phyloP scores from a whole-genome alignment of 2,113 vertebrate genomes.

The Argyrosomus japonicus region DNA sequence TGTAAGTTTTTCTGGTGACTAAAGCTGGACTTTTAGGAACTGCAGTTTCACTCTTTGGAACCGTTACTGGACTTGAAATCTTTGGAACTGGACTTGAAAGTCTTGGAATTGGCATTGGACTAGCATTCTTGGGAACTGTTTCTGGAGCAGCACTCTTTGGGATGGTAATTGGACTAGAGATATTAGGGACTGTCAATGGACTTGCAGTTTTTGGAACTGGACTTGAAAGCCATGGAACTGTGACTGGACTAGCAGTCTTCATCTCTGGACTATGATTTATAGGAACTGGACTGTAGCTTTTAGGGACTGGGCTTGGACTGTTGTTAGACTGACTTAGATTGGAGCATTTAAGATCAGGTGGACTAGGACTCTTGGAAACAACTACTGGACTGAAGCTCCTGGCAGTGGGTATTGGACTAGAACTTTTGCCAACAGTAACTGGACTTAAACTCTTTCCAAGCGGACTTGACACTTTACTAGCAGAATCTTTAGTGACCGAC shows the following conservation, averaged over 20 bases:
- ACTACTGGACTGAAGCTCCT: constrained; percentile 44
- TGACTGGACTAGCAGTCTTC: constrained; percentile 45
- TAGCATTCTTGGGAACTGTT: constrained; percentile 42
- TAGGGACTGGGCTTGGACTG: constrained; percentile 39
- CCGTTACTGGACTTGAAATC: constrained; percentile 55
- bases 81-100: constrained; percentile 69
- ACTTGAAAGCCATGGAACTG: constrained; percentile 55
- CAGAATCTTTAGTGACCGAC: constrained; percentile 9
- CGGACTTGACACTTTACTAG: constrained; percentile 27
- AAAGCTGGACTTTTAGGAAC: constrained; percentile 55
- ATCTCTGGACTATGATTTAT: constrained; percentile 19
- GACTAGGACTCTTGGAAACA: constrained; percentile 53
- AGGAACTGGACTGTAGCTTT: constrained; percentile 39
- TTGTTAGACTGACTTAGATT: constrained; percentile 27
- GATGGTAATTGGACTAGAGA: constrained; percentile 4
- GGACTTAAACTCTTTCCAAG: constrained; percentile 32
- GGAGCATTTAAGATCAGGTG: constrained; percentile 40
- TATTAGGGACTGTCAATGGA: constrained; percentile 45
- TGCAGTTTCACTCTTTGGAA: constrained; percentile 40
- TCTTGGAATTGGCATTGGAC: constrained; percentile 59
- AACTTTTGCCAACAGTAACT: constrained; percentile 5
- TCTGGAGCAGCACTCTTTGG: constrained; percentile 47
- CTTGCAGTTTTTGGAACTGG: constrained; percentile 57
- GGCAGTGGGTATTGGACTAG: constrained; percentile 24
- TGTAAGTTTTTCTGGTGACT: constrained; percentile 58